Base-by-base conservation (phyloP, 1,140 invertebrate species). In the Drosophila parabipectinata region DNA sequence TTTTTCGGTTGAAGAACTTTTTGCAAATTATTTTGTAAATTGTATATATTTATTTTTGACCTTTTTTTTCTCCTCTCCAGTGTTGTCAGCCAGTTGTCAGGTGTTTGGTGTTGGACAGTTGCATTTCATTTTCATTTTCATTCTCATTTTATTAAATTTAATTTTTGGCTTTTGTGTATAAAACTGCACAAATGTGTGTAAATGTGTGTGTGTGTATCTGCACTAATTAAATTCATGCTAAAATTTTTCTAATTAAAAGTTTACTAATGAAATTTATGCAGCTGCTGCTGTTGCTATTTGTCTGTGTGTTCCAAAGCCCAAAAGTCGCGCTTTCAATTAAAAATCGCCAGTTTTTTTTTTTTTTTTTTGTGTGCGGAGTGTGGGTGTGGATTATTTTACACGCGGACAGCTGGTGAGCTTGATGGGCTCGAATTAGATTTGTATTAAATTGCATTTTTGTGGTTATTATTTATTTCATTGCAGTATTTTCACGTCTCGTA, bases 171-270 rank as follows among this genome's bases (percentile, higher is more conserved):
- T 72, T 72, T 55, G 37, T 62, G 12, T 64, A 39, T 9, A 5
- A 44, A 39, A 66, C 14, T 45, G n/a, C 15, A 15, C 8, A 6
- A 8, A 32, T 45, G 57, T 45, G 26, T 55, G 28, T 54, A 28
- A 75, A 58, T 57, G 56, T 57, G 37, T 75, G 61, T 79, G 62
- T 57, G 56, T 57, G 37, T 75, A 66, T 80, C 62, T 75, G 45
- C 72, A 80, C 77, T 80, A 80, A 80, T 80, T 80, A 80, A 80
- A 80, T 80, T 80, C 77, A 75, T 80, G 66, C 64, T 69, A 48
- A 80, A 80, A 80, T 80, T 80, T 80, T 80, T 80, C 77, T 79
- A 79, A 80, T 80, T 80, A 80, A 80, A 80, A 80, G 77, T 80
- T 80, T 80, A 80, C 77, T 80, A 80, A 80, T 80, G 77, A 79